Evolutionary conservation across 2,888 invertebrate genomes (phyloP).

Genomic region (Callimorpha dominula): DNA sequence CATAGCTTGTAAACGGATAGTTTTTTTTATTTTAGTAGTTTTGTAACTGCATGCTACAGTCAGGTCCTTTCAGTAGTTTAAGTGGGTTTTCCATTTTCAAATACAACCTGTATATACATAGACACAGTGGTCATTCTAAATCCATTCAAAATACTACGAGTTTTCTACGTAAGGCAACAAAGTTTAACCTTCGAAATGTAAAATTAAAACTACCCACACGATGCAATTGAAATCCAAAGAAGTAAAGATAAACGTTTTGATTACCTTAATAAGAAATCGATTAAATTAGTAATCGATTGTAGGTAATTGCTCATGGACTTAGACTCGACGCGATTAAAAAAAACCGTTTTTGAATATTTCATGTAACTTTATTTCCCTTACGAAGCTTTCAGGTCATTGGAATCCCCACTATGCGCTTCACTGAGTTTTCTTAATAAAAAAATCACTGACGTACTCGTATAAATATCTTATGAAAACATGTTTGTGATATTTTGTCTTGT

Average conservation of each 20-base stretch:
- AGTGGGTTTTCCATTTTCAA: too few species aligned
- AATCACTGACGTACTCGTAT: constrained; percentile 38
- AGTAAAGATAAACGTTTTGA: constrained; percentile 17
- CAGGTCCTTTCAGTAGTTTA: not conserved
- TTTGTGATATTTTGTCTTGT: constrained; percentile 12
- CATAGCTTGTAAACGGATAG: too few species aligned
- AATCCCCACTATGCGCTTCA: constrained; percentile 57
- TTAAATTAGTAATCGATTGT: constrained; percentile 23
- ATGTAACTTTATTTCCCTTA: constrained; percentile 53
- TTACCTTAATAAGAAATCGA: constrained; percentile 22
- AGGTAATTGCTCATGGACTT: constrained; percentile 28
- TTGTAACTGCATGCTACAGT: too few species aligned
- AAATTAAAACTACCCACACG: constrained; percentile 30
- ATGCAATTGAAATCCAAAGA: constrained; percentile 28
- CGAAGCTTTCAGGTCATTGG: constrained; percentile 48
- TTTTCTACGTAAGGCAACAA: not conserved
- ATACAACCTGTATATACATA: not conserved
- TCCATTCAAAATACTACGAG: not conserved
- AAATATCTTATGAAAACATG: constrained; percentile 31
- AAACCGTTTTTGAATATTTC: constrained; percentile 24
- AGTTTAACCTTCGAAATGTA: constrained; percentile 24
- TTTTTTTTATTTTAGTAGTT: too few species aligned
- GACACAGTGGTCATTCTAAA: not conserved
- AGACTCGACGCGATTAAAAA: constrained; percentile 8
- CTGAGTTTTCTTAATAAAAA: constrained; percentile 59